These are phyloP conservation scores for Meriones unguiculatus DNA, from an alignment of 2,113 vertebrate genomes.

Conservation along the genomic window DNA sequence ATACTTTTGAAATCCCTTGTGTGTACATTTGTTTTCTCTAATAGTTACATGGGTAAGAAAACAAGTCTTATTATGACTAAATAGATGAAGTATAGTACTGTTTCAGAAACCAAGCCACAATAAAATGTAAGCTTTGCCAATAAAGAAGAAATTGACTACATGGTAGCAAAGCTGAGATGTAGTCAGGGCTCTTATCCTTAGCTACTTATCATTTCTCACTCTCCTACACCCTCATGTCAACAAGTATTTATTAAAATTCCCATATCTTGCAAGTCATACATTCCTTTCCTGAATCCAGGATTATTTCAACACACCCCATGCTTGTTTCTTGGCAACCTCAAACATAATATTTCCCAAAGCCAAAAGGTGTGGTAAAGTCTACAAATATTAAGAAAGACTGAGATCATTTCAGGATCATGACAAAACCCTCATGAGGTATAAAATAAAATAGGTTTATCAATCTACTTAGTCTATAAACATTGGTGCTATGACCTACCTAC, in stretches of 20 bases:
- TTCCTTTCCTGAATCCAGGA: conserved; percentile 52
- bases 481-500: neutral
- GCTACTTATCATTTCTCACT: neutral
- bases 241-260: conserved; percentile 44
- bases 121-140: neutral
- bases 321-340: conserved; percentile 62
- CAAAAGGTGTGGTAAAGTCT: conserved; percentile 58
- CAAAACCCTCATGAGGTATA: neutral
- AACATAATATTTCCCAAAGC: conserved; percentile 19
- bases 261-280: conserved; percentile 23
- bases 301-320: conserved; percentile 58
- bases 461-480: conserved; percentile 28
- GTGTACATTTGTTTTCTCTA: neutral
- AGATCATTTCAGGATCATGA: conserved; percentile 23
- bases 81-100: neutral
- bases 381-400: conserved; percentile 45
- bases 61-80: neutral
- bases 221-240: conserved; percentile 9
- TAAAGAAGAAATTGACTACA: neutral
- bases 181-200: neutral
- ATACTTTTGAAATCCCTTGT: conserved; percentile 38
- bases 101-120: neutral
- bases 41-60: neutral
- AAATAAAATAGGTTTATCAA: conserved; percentile 34
- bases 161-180: neutral